Percentiles rank a stretch among this genome's conserved stretches.
These are phyloP conservation scores for Xestia c-nigrum DNA, from an alignment of 2,888 invertebrate genomes.

Conservation along the genomic window DNA sequence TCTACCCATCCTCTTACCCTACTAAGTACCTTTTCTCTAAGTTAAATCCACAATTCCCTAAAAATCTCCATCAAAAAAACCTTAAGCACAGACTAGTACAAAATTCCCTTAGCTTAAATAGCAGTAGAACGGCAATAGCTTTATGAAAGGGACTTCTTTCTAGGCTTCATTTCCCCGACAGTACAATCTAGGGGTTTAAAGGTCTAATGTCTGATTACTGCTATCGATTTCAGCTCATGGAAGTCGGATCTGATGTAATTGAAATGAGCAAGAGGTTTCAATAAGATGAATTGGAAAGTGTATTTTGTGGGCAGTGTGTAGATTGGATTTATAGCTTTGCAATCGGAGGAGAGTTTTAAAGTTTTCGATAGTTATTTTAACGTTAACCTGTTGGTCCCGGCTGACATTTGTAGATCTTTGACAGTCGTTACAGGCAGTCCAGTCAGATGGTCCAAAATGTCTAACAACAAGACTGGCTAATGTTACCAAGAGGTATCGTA, in stretches of 20 bases:
- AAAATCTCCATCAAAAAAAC: not conserved
- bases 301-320: constrained; percentile 4
- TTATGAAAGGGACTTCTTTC: constrained; percentile 14
- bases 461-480: too few relatives aligned
- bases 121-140: not conserved
- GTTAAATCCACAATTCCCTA: not conserved
- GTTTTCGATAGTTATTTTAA: not conserved
- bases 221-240: constrained; percentile 60
- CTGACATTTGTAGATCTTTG: too few relatives aligned
- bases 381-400: too few relatives aligned
- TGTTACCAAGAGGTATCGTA: too few relatives aligned
- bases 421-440: too few relatives aligned
- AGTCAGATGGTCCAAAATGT: too few relatives aligned
- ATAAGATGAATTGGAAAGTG: constrained; percentile 43
- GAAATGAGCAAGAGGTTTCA: constrained; percentile 47
- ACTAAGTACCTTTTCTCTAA: not conserved
- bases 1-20: not conserved
- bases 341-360: not conserved
- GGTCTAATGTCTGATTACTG: constrained; percentile 58
- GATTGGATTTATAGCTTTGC: not conserved
- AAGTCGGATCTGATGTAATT: constrained; percentile 41
- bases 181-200: constrained; percentile 55
- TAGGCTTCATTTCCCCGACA: constrained; percentile 22
- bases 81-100: not conserved
- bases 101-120: constrained; percentile 8